These are phyloP conservation scores for Dissostichus mawsoni DNA, from an alignment of 2,113 vertebrate species.

Conservation along the genomic window DNA sequence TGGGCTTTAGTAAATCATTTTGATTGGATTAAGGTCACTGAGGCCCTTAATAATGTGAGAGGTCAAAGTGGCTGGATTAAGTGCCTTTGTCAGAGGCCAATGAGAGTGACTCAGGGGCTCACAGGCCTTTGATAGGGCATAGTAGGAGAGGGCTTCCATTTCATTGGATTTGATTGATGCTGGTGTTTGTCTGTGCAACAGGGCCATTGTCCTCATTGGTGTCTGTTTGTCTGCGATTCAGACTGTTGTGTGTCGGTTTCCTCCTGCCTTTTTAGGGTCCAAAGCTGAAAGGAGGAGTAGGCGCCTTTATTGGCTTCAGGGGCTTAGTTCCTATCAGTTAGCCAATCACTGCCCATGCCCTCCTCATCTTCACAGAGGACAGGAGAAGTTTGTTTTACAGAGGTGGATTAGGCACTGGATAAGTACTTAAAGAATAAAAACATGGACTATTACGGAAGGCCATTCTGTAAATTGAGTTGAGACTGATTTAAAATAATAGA, in stretches of 20 bases:
- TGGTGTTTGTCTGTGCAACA: conserved; percentile 78
- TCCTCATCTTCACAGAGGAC: conserved; percentile 29
- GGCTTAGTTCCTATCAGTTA: conserved; percentile 61
- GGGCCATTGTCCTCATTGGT: conserved; percentile 77
- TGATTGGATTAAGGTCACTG: conserved; percentile 98
- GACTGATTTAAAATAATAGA: conserved; percentile 11
- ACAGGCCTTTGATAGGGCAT: conserved; percentile 82
- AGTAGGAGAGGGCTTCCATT: conserved; percentile 82
- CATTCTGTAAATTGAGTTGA: conserved; percentile 16
- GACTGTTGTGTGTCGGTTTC: conserved; percentile 78
- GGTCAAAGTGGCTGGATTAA: conserved; percentile 92
- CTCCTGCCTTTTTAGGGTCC: conserved; percentile 68
- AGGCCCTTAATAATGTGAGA: conserved; percentile 94
- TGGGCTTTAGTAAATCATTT: conserved; percentile 93
- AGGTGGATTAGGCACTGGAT: conserved; percentile 32
- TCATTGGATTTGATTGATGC: conserved; percentile 82
- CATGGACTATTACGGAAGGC: conserved; percentile 5
- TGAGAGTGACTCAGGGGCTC: conserved; percentile 77
- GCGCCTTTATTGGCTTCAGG: conserved; percentile 54
- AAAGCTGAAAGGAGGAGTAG: conserved; percentile 57
- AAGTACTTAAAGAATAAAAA: conserved; percentile 1
- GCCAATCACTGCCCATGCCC: conserved; percentile 55
- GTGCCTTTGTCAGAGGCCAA: conserved; percentile 87
- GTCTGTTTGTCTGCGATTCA: conserved; percentile 80
- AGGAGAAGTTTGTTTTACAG: conserved; percentile 50